Percentiles rank a stretch among this genome's conserved stretches.
Conservation (phyloP, 2,888 invertebrate species). For the Torymus auratus region DNA sequence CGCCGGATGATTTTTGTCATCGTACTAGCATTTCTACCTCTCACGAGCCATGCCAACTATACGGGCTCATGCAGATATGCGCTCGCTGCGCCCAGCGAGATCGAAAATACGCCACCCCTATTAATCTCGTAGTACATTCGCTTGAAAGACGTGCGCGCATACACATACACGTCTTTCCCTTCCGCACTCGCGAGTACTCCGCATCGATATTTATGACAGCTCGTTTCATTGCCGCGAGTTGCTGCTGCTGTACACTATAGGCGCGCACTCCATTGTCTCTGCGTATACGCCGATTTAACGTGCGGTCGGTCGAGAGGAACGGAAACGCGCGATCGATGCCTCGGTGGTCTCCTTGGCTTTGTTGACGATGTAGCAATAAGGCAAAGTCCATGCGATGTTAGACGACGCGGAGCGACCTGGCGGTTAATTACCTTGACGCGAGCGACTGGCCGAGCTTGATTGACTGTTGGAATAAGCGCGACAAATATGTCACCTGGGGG, state of each 20-base stretch:
- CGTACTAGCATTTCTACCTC: no score
- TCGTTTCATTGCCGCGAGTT: no score
- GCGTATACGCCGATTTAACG: no score
- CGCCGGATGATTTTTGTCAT: no score
- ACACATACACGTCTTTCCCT: background rate
- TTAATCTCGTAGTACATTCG: conserved; percentile 22
- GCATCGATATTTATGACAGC: conserved; percentile 25
- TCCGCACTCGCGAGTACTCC: background rate
- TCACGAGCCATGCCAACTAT: no score
- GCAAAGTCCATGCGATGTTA: no score
- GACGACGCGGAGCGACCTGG: background rate
- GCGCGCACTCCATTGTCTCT: no score
- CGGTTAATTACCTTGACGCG: conserved; percentile 14
- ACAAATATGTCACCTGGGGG: conserved; percentile 15
- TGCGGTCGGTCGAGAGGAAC: no score
- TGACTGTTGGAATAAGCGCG: conserved; percentile 25
- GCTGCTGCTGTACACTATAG: no score
- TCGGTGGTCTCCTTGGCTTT: background rate
- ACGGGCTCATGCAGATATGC: no score
- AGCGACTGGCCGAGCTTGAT: conserved; percentile 11
- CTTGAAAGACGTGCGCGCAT: background rate
- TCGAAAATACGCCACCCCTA: background rate
- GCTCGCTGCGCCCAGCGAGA: no score
- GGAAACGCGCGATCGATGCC: conserved; percentile 10
- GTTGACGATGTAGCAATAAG: no score